These are phyloP conservation scores for Dufourea novaeangliae DNA, from an alignment of 1,140 invertebrate genomes.

Conservation along the genomic window DNA sequence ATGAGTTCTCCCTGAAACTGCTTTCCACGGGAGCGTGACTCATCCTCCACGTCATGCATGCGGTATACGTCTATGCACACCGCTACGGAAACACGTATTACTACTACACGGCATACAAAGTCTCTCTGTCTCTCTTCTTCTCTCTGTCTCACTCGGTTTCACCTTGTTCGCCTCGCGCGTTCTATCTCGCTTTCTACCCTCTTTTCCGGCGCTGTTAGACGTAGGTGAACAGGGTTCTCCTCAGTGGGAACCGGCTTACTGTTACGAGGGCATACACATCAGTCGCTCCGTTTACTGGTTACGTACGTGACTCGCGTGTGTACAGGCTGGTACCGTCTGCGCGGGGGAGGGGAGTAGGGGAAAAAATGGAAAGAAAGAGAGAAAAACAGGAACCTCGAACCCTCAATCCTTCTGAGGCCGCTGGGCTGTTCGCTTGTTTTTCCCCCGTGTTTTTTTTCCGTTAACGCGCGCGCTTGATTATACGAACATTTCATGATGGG, in stretches of 20 bases:
- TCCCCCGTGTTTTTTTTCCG: background rate
- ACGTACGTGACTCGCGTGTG: constrained; percentile 63
- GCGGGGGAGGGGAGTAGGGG: background rate
- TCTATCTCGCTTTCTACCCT: constrained; percentile 39
- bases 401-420: constrained; percentile 7
- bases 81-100: constrained; percentile 54
- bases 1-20: constrained; percentile 57
- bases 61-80: constrained; percentile 56
- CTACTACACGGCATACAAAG: constrained; percentile 42
- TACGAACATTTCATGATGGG: background rate
- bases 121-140: constrained; percentile 26
- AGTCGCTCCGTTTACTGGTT: constrained; percentile 62
- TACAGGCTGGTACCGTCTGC: constrained; percentile 55
- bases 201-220: constrained; percentile 58
- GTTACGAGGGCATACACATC: constrained; percentile 62
- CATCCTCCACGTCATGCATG: constrained; percentile 64
- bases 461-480: constrained; percentile 5
- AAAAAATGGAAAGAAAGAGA: background rate
- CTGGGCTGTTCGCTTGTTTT: background rate
- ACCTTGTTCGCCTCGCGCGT: constrained; percentile 16
- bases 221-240: constrained; percentile 60
- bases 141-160: background rate
- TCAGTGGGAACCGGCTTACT: constrained; percentile 65
- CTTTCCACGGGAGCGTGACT: constrained; percentile 60
- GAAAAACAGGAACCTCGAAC: constrained; percentile 5